Evolutionary conservation across 2,113 vertebrate genomes (phyloP).

Genomic region (Passer domesticus): DNA sequence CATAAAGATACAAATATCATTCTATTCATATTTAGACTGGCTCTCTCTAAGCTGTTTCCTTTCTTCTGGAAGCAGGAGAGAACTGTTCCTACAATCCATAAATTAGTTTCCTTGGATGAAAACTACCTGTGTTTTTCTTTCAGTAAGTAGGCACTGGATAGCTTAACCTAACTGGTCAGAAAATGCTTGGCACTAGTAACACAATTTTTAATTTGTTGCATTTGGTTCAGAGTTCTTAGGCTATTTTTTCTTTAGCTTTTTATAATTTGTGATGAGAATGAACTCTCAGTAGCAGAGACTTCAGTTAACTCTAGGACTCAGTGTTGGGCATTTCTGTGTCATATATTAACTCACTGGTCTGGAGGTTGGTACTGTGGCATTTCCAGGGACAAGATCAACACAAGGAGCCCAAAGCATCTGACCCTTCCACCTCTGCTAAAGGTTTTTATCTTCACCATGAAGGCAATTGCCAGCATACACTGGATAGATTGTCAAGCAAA

Average conservation of each 20-base stretch:
- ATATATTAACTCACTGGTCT: background rate
- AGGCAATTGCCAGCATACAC: background rate
- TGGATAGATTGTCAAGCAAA: constrained; percentile 1
- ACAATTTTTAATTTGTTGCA: background rate
- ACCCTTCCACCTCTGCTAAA: background rate
- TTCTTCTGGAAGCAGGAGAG: background rate
- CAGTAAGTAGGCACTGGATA: background rate
- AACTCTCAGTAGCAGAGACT: background rate
- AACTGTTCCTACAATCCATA: background rate
- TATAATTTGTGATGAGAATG: background rate
- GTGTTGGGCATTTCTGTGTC: background rate
- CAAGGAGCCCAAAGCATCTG: background rate
- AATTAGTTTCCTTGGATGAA: background rate
- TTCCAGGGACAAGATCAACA: background rate
- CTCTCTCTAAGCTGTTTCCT: background rate
- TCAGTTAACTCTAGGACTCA: background rate
- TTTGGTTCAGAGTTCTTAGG: background rate
- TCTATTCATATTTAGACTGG: background rate
- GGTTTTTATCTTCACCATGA: background rate
- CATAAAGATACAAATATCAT: background rate
- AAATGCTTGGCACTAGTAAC: background rate
- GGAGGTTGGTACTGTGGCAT: background rate
- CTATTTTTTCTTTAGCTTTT: background rate
- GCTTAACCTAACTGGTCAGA: background rate
- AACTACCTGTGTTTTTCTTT: background rate